phyloP scores from a whole-genome alignment of 2,113 vertebrate genomes.

The Menidia beryllina region DNA sequence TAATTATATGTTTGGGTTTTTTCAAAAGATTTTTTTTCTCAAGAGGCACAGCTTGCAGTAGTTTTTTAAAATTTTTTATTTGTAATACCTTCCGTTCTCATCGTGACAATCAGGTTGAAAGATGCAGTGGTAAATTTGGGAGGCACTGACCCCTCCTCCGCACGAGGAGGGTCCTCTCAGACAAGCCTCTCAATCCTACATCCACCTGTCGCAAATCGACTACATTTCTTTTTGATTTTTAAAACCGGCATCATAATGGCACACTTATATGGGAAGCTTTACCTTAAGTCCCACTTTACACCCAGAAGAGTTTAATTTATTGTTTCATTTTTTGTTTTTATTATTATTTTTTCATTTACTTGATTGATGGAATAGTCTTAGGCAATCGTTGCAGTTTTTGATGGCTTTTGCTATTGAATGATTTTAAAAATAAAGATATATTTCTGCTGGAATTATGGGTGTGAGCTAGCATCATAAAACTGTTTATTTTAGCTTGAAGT shows the following conservation, averaged over 20 bases:
- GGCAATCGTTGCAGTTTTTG: conserved; percentile 68
- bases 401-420: conserved; percentile 57
- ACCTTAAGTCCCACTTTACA: conserved; percentile 59
- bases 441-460: conserved; percentile 70
- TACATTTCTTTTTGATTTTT: conserved; percentile 27
- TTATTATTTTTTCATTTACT: conserved; percentile 63
- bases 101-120: conserved; percentile 66
- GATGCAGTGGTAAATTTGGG: conserved; percentile 27
- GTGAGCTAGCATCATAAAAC: conserved; percentile 58
- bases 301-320: conserved; percentile 77
- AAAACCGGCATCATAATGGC: conserved; percentile 16
- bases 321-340: conserved; percentile 69
- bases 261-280: conserved; percentile 60
- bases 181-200: conserved; percentile 12
- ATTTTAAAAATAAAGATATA: conserved; percentile 13
- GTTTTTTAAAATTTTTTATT: not conserved
- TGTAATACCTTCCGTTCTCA: conserved; percentile 14
- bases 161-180: conserved; percentile 20
- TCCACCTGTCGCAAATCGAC: conserved; percentile 16
- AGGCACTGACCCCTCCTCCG: conserved; percentile 10
- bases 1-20: conserved; percentile 13
- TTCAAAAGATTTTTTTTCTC: conserved; percentile 15
- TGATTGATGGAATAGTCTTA: conserved; percentile 75
- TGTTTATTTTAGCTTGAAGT: conserved; percentile 70
- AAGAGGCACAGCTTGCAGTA: conserved; percentile 17